These are phyloP conservation scores for Paedocypris sp. DNA, from an alignment of 2,113 vertebrate species.

Conservation along the genomic window DNA sequence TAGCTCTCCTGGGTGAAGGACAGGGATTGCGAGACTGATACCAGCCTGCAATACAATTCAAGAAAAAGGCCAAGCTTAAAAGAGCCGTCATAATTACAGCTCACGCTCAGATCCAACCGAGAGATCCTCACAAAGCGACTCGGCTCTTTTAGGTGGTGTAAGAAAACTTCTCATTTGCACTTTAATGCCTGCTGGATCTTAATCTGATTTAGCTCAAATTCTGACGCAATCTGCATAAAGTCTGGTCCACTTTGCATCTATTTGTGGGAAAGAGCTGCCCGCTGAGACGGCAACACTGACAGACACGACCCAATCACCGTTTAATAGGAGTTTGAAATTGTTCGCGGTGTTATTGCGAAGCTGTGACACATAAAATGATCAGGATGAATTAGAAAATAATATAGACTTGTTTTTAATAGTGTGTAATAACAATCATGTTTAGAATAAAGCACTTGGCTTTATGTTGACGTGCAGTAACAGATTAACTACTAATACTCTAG, in stretches of 20 bases:
- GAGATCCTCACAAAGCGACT: not conserved
- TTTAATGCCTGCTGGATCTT: not conserved
- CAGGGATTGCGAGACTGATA: slow-evolving; percentile 7
- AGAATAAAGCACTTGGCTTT: too few relatives aligned
- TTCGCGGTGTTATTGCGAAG: too few relatives aligned
- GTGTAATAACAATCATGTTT: too few relatives aligned
- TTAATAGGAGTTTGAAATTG: too few relatives aligned
- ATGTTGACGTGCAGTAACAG: too few relatives aligned
- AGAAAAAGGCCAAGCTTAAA: slow-evolving; percentile 20
- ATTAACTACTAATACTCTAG: too few relatives aligned
- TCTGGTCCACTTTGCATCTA: not conserved
- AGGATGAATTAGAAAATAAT: too few relatives aligned
- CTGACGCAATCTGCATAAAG: not conserved
- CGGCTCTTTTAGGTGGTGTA: not conserved
- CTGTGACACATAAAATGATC: too few relatives aligned
- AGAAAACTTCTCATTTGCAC: not conserved
- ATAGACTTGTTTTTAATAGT: too few relatives aligned
- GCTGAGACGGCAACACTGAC: not conserved
- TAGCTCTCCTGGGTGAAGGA: slow-evolving; percentile 17
- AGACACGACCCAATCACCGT: not conserved
- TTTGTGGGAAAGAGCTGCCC: not conserved
- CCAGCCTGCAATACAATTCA: slow-evolving; percentile 4
- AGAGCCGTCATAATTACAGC: slow-evolving; percentile 26
- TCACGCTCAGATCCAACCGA: not conserved
- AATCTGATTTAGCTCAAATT: too few relatives aligned